These are phyloP conservation scores for Leptinotarsa juncta DNA, from an alignment of 2,888 invertebrate species.

Conservation along the genomic window DNA sequence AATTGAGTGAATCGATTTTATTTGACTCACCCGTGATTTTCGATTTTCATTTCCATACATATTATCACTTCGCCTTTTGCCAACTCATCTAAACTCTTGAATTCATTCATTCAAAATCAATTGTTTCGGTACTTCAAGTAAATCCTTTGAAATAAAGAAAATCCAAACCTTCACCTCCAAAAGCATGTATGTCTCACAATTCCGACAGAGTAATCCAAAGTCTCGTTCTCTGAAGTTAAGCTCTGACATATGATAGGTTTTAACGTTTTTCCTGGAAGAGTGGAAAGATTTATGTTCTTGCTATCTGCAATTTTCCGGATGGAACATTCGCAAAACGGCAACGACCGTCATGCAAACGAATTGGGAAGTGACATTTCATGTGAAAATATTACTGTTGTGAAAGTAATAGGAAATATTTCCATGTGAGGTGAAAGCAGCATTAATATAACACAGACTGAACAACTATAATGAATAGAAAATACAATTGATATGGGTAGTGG, in stretches of 20 bases:
- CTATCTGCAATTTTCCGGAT: neutral
- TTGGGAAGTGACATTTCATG: neutral
- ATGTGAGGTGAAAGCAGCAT: too few species aligned
- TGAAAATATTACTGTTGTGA: neutral
- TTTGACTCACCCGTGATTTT: too few species aligned
- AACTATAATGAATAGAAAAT: too few species aligned
- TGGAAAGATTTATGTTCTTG: slow-evolving; percentile 1
- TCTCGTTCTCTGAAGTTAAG: neutral
- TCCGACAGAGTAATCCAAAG: slow-evolving; percentile 2
- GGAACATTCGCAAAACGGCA: neutral
- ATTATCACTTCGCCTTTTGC: too few species aligned
- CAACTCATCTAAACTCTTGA: too few species aligned
- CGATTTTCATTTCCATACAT: too few species aligned
- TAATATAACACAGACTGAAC: too few species aligned
- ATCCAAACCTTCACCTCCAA: neutral
- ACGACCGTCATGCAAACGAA: neutral
- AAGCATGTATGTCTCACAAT: neutral
- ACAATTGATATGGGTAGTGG: too few species aligned
- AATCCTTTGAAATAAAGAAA: neutral
- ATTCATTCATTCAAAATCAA: neutral
- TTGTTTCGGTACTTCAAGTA: neutral
- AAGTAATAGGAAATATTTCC: too few species aligned
- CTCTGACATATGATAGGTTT: neutral
- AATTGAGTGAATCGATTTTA: too few species aligned
- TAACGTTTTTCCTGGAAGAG: neutral